Conservation (phyloP, 2,888 invertebrate species). For the Blomia tropicalis region DNA sequence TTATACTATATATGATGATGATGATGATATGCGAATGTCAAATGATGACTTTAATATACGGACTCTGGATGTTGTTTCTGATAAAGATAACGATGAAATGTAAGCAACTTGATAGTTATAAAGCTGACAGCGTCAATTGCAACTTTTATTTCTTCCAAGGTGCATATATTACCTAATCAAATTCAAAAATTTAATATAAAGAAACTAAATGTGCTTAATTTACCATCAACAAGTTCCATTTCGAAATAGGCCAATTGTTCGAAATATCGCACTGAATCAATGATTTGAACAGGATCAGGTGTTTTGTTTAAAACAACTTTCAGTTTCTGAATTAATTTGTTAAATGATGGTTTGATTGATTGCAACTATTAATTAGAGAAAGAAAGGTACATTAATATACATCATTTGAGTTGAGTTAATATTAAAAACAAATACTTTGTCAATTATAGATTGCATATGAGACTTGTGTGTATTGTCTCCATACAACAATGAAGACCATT, state of each 20-base stretch:
- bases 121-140: slow-evolving; percentile 5
- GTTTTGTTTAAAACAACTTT: not conserved
- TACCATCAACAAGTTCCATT: not conserved
- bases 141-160: not conserved
- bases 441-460: slow-evolving; percentile 69
- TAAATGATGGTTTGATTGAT: not conserved
- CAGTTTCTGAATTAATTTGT: not conserved
- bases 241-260: slow-evolving; percentile 4
- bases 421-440: slow-evolving; percentile 35
- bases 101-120: not conserved
- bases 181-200: not conserved
- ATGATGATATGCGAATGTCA: not conserved
- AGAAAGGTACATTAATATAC: not conserved
- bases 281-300: not conserved
- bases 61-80: not conserved
- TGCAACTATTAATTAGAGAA: not conserved
- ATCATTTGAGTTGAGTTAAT: not conserved
- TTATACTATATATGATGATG: not conserved
- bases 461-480: slow-evolving; percentile 89
- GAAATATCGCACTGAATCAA: not conserved
- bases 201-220: too few relatives aligned
- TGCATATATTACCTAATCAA: not conserved
- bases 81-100: not conserved
- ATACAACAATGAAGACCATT: slow-evolving; percentile 90
- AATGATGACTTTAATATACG: not conserved